phyloP scores from a whole-genome alignment of 2,113 vertebrate species.

The Entelurus aequoreus region DNA sequence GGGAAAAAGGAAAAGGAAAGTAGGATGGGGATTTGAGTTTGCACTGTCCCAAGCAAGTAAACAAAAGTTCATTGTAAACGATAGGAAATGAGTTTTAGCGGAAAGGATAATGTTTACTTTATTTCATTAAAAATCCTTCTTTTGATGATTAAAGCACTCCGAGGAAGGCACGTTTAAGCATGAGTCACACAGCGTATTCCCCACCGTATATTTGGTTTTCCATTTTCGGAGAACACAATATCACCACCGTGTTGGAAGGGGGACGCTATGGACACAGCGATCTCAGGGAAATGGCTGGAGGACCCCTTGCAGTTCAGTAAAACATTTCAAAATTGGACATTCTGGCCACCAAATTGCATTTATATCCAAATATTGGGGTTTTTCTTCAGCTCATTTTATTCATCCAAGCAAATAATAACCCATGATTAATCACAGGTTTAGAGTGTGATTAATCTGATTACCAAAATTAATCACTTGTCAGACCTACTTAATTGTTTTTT shows the following conservation, averaged over 20 bases:
- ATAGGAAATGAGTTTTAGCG: constrained; percentile 4
- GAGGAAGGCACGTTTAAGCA: constrained; percentile 15
- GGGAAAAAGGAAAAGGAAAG: constrained; percentile 22
- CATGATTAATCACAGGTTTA: too few relatives aligned
- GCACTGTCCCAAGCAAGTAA: constrained; percentile 3
- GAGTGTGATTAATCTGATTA: too few relatives aligned
- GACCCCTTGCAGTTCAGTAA: too few relatives aligned
- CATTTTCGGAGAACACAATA: constrained; percentile 19
- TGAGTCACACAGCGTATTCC: constrained; percentile 13
- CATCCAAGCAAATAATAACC: too few relatives aligned
- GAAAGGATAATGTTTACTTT: background rate
- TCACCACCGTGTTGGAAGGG: constrained; percentile 39
- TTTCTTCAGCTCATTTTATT: too few relatives aligned
- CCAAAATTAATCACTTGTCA: too few relatives aligned
- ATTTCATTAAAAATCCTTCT: constrained; percentile 20
- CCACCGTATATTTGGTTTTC: constrained; percentile 25
- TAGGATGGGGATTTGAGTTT: constrained; percentile 11
- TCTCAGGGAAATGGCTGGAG: constrained; percentile 29
- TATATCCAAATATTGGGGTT: too few relatives aligned
- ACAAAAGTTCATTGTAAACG: constrained; percentile 3
- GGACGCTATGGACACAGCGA: constrained; percentile 37
- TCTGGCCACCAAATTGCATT: too few relatives aligned
- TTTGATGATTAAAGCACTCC: constrained; percentile 14
- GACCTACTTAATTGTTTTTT: too few relatives aligned
- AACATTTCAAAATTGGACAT: too few relatives aligned